Percentiles rank a stretch among this genome's conserved stretches.
Conservation (phyloP, 2,797 vertebrate species). For the Melanotaenia nigrans region DNA sequence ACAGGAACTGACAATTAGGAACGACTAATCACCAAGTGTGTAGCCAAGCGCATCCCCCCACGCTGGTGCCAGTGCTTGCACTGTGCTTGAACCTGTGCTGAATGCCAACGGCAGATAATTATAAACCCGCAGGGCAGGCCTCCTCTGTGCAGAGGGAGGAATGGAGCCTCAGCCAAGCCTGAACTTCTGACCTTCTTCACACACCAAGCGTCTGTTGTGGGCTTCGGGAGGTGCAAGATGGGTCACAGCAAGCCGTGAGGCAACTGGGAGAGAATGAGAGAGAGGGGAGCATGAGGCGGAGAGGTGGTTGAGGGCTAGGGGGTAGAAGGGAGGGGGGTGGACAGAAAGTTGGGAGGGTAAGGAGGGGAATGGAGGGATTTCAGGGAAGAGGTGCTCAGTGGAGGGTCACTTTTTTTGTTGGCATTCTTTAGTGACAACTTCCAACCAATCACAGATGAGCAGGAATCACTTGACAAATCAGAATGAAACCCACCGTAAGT, state of each 20-base stretch:
- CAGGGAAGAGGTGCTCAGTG: slow-evolving; percentile 56
- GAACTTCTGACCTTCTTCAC: slow-evolving; percentile 89
- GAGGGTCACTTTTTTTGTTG: slow-evolving; percentile 71
- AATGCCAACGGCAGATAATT: slow-evolving; percentile 87
- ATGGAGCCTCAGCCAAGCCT: slow-evolving; percentile 78
- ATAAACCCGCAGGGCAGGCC: slow-evolving; percentile 81
- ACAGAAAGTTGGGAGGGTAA: slow-evolving; percentile 23
- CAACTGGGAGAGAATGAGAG: slow-evolving; percentile 55
- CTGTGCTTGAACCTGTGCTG: slow-evolving; percentile 85
- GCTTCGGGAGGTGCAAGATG: slow-evolving; percentile 85
- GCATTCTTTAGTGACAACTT: slow-evolving; percentile 62
- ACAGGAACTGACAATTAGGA: slow-evolving; percentile 84
- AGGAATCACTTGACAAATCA: slow-evolving; percentile 63
- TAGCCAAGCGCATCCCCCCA: slow-evolving; percentile 82
- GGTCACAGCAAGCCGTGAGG: slow-evolving; percentile 83
- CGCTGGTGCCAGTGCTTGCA: slow-evolving; percentile 81
- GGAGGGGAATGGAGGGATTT: slow-evolving; percentile 33
- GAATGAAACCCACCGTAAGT: slow-evolving; percentile 53
- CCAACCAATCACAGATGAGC: slow-evolving; percentile 64
- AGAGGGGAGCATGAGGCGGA: slow-evolving; percentile 44
- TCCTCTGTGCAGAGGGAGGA: slow-evolving; percentile 78
- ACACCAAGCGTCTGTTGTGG: slow-evolving; percentile 86
- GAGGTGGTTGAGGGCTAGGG: slow-evolving; percentile 21
- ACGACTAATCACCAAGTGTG: slow-evolving; percentile 84
- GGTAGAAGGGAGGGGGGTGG: slow-evolving; percentile 25